Base-by-base conservation (phyloP, 2,888 invertebrate species). In the Diabrotica balteata region DNA sequence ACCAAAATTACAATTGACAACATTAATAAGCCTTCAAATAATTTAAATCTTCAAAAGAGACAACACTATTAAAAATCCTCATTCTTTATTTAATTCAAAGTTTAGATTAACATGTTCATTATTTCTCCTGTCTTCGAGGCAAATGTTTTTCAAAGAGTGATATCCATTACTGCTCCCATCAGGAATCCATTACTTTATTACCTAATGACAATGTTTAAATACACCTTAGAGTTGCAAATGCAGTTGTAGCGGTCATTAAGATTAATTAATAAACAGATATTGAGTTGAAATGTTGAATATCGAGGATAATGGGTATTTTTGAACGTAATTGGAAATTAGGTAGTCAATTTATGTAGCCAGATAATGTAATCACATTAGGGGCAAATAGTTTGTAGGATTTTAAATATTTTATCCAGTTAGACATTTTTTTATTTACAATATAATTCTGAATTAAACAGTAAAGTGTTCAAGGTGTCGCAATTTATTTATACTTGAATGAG, bases 171-270 rank as follows among this genome's bases (percentile, higher is more conserved):
- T n/a, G 9, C 32, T 51, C 32, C 52, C 64, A 64, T 64, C 58
- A 52, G 52, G 52, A 64, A 58, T 11, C 50, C 64, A 64, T 64
- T 64, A 64, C 43, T 7, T 6, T 52, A 52, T 59, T 32, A 64
- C 46, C 51, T 64, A 59, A 58, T 52, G 49, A 55, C 47, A 55
- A 55, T 42, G 7, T 43, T 50, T 11, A 49, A 57, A 50, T 57
- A 11, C 52, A 59, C 46, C 52, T 64, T 51, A 32, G 58, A 57
- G 47, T 58, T 45, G 50, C 45, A 64, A 64, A 52, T 57, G 50
- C 22, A 50, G 58, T 51, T 46, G 46, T 50, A 46, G 58, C 58
- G 44, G 57, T 50, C 58, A 64, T 64, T 64, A 57, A 11, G 52
- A n/a, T 8, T 11, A 58, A 64, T 57, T 55, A 61, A 57, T 51